A percentile compares a stretch with the other conserved stretches of the same genome.
These are phyloP conservation scores for Neopelma chrysocephalum DNA, from an alignment of 2,797 vertebrate species.

Conservation along the genomic window DNA sequence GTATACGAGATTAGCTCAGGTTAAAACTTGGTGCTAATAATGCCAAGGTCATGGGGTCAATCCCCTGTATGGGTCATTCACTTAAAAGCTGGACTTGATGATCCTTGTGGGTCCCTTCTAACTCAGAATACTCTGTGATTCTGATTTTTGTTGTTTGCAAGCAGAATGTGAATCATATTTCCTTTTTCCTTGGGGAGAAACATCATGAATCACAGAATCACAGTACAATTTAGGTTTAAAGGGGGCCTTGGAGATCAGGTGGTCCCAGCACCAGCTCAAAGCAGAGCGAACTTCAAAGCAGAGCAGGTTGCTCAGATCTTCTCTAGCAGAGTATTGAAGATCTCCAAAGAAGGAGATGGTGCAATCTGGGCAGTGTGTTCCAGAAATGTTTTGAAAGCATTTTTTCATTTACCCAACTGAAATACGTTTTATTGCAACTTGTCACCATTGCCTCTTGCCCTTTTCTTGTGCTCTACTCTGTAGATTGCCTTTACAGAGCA, in stretches of 20 bases:
- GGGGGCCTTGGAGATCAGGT: neutral
- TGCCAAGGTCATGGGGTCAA: neutral
- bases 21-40: neutral
- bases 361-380: neutral
- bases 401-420: neutral
- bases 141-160: neutral
- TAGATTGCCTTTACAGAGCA: neutral
- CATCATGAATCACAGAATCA: neutral
- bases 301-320: neutral
- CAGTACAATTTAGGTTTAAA: neutral
- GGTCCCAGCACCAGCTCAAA: neutral
- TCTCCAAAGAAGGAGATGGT: neutral
- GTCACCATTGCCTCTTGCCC: neutral
- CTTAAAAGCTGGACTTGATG: neutral
- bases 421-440: neutral
- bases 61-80: neutral
- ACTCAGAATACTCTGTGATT: neutral
- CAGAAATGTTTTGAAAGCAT: neutral
- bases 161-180: neutral
- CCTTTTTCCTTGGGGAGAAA: neutral
- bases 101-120: neutral
- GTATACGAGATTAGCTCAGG: neutral
- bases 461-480: neutral
- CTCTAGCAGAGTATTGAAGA: neutral
- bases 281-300: neutral